Evolutionary conservation across 2,888 invertebrate species (phyloP), one percentile per base, ranked within the genome.

Genomic region (Nemoura dubitans): DNA sequence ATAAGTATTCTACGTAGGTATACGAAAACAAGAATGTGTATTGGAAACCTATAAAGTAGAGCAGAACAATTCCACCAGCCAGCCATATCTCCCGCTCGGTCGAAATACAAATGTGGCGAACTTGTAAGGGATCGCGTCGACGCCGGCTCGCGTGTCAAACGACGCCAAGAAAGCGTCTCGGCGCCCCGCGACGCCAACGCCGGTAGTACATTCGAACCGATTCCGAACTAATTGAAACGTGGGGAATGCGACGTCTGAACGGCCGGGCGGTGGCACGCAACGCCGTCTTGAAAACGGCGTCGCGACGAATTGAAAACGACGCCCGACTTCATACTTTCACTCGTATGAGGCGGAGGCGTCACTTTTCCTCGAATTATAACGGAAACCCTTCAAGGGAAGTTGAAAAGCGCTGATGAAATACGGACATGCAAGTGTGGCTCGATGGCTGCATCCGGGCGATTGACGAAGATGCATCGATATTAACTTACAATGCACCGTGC

Each of bases 181-280:
- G 21, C 59, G 59, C 21, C 59, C 59, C 59, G 59, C 21, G 14
- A 21, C 59, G 21, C 36, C 10, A 36, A 36, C 36, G 36, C 59
- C 14, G 59, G 59, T 36, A 36, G 36, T 36, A 59, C 59, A 21
- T 10, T 59, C 59, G 59, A 59, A 21, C 59, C 59, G 59, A 59
- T 59, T 59, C 59, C 59, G 59, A 59, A 59, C 59, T 59, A 59
- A 59, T 59, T 59, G 59, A 59, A 59, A 59, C 59, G 59, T 59
- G 59, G 59, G 59, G 59, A 21, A 59, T 21, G 2, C 59, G 10
- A 59, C 59, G 59, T 59, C 59, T 21, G 16, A 10, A 10, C 14
- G 14, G 21, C 21, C 59, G 21, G 14, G 59, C 16, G 59, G 3
- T 10, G 36, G 59, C 59, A 59, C 59, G 59, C 59, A 59, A 21